Evolutionary conservation across 2,888 invertebrate species (phyloP), one percentile per base, ranked within the genome.

Genomic region (Apodemia mormo): DNA sequence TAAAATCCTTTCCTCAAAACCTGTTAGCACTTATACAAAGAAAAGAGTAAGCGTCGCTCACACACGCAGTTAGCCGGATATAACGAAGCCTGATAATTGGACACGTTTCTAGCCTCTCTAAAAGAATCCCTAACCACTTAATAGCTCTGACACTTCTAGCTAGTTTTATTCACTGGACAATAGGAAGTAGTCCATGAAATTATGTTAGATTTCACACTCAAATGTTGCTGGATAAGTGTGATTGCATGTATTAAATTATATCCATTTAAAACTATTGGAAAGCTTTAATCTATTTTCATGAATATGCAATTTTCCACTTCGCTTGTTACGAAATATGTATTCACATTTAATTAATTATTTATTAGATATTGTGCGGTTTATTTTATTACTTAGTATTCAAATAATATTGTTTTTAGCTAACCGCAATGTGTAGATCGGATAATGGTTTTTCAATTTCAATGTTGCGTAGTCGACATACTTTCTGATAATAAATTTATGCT

Each of bases 171-270:
- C 22, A 45, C 49, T 49, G 54, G 65, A 68, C 68, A 79, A 79
- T 80, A 81, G 78, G 79, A 80, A 83, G 78, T 83, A 81, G 77
- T 72, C 80, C 84, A 78, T 85, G 83, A 85, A 87, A 87, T 86
- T 79, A 85, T 85, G 79, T 84, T 85, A 85, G 83, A 83, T 84
- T 81, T 79, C 80, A 78, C 79, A 82, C 74, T 79, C 76, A 76
- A 74, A 82, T 84, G 83, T 81, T 83, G 83, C 83, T 79, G 76
- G 80, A 78, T 78, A 78, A 76, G 77, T 76, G 73, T 76, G 74
- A 73, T 66, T 58, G 67, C 2, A 40, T 9, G 1, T 40, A 40
- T 69, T 49, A 45, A 68, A 71, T 58, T 69, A 64, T 43, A 68
- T 67, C n/a, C 45, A 72, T 69, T 72, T 61, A 43, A 68, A 72